phyloP scores from a whole-genome alignment of 2,888 invertebrate genomes.

The Leptothorax acervorum region DNA sequence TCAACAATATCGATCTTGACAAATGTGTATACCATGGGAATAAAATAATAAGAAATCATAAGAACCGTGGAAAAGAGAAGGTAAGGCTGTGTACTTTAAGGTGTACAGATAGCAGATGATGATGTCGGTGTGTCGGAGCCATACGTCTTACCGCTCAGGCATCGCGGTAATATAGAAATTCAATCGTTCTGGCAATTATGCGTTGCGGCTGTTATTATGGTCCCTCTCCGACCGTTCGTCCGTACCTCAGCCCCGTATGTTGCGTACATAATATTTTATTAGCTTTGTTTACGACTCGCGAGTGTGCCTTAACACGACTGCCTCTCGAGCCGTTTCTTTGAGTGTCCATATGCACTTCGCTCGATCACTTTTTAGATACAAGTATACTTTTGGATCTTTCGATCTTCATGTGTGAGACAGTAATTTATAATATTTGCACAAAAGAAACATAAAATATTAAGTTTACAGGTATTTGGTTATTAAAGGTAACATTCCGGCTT shows the following conservation, averaged over 20 bases:
- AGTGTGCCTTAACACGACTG: constrained; percentile 77
- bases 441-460: not conserved
- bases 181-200: constrained; percentile 85
- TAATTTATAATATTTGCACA: not conserved
- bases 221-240: constrained; percentile 75
- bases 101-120: constrained; percentile 60
- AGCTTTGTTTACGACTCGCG: constrained; percentile 83
- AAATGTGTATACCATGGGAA: not conserved
- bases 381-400: not conserved
- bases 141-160: constrained; percentile 74
- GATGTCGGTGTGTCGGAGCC: constrained; percentile 61
- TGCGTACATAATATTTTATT: constrained; percentile 84
- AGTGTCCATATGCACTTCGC: constrained; percentile 51
- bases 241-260: constrained; percentile 71
- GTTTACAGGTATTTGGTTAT: not conserved
- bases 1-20: not conserved
- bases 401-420: not conserved
- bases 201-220: constrained; percentile 83
- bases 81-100: constrained; percentile 58
- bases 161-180: constrained; percentile 84
- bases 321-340: constrained; percentile 55
- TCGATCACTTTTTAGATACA: constrained; percentile 1
- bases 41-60: not conserved
- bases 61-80: constrained; percentile 25
- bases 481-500: not conserved